phyloP scores from a whole-genome alignment of 2,888 invertebrate species.

The Sisyra nigra region DNA sequence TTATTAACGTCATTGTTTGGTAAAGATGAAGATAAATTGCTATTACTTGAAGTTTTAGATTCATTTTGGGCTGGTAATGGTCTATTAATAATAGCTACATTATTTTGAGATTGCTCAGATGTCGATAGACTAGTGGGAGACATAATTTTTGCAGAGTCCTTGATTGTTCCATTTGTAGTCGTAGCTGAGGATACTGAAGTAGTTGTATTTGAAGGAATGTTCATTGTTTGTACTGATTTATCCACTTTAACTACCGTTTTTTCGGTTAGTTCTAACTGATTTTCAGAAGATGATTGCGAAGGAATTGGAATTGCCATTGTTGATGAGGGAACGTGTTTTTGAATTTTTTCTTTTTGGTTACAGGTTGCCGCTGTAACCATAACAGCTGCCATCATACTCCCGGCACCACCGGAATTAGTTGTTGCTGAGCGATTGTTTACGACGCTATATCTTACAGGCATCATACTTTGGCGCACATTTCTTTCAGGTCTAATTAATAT shows the following conservation, averaged over 20 bases:
- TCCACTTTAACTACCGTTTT: conserved; percentile 21
- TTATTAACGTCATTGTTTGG: too few relatives aligned
- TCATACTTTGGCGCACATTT: conserved; percentile 77
- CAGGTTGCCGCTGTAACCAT: conserved; percentile 50
- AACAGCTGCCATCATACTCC: conserved; percentile 51
- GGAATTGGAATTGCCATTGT: conserved; percentile 16
- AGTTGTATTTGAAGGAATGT: background rate
- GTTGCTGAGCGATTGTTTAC: conserved; percentile 42
- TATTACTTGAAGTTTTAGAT: too few relatives aligned
- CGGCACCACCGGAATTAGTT: conserved; percentile 36
- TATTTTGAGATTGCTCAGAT: background rate
- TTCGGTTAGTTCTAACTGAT: conserved; percentile 6
- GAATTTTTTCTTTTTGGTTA: conserved; percentile 47
- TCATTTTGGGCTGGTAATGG: conserved; percentile 21
- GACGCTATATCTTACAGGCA: conserved; percentile 50
- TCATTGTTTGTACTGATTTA: conserved; percentile 23
- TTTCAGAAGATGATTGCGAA: conserved; percentile 9
- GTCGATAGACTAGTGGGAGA: too few relatives aligned
- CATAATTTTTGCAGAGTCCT: background rate
- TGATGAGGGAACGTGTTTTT: conserved; percentile 37
- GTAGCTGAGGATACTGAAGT: background rate
- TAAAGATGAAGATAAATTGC: too few relatives aligned
- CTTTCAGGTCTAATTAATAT: conserved; percentile 78
- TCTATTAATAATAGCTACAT: conserved; percentile 20
- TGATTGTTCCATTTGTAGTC: background rate